Base-by-base conservation (phyloP, 2,113 vertebrate genomes). In the Sylvia atricapilla region DNA sequence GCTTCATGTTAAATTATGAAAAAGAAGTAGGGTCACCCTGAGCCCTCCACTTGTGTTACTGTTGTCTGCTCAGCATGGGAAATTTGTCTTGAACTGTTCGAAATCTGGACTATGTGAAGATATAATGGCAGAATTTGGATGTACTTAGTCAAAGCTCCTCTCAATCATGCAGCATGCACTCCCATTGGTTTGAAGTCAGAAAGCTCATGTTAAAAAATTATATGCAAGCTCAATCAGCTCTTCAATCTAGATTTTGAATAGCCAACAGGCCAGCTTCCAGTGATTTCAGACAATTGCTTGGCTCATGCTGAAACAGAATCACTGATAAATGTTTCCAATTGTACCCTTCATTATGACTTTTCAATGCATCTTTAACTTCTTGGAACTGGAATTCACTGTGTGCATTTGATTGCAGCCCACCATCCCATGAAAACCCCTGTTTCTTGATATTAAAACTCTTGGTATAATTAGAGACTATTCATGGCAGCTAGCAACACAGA, bases 201-300 rank as follows among this genome's bases (percentile, higher is more conserved):
- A 67, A 92, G 93, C n/a, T 72, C 21, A 93, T 60, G 43, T 58
- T 94, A 86, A 90, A 95, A 90, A 91, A 80, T 84, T 39, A 85
- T 58, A 89, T 70, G 83, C 88, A 79, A 92, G 84, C 69, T 96
- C 84, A 95, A 92, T 97, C 91, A 94, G 30, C 69, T 90, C 78
- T 83, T 94, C 89, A 95, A 17, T 63, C n/a, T 77, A 46, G 27
- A 53, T 55, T 96, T 94, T 96, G 94, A 94, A 94, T 87, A 97
- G 80, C 87, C 95, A 82, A 49, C 66, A 91, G 75, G 74, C 56
- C 64, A 83, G 31, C 60, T 88, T 84, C 52, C 58, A 84, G 52
- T 95, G 87, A 94, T 95, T 96, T 96, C 85, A 96, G 95, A 77
- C 56, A 79, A 92, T 89, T 83, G 66, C 62, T 77, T 93, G 77